A percentile compares a stretch with the other conserved stretches of the same genome.
These are phyloP conservation scores for Phalacrocorax pelagicus DNA, from an alignment of 2,113 vertebrate species.

Conservation along the genomic window DNA sequence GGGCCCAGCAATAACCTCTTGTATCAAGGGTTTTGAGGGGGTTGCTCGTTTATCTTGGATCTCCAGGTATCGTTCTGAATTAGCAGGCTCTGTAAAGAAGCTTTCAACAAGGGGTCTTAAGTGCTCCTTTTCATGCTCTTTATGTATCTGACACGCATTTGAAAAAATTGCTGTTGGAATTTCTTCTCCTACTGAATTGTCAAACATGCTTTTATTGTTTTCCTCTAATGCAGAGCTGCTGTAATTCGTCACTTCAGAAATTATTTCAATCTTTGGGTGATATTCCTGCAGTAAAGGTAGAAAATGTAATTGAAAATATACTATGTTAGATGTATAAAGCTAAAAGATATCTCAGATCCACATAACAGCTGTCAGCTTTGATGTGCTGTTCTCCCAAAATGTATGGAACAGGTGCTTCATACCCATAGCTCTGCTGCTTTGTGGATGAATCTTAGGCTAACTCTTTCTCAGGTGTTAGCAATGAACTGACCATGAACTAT, in stretches of 20 bases:
- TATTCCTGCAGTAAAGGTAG: conserved; percentile 35
- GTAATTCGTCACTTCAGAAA: conserved; percentile 69
- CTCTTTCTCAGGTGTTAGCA: background rate
- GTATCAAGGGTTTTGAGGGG: conserved; percentile 30
- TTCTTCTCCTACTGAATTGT: background rate
- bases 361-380: background rate
- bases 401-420: background rate
- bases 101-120: conserved; percentile 8
- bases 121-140: background rate
- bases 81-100: background rate
- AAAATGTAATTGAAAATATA: background rate
- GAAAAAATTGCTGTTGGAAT: conserved; percentile 29
- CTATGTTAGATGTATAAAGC: background rate
- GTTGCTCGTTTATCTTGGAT: background rate
- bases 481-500: background rate
- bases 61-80: background rate
- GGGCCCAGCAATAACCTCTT: conserved; percentile 50
- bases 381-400: background rate
- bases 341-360: background rate
- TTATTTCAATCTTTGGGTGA: conserved; percentile 79
- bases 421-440: background rate
- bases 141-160: background rate
- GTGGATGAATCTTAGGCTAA: background rate
- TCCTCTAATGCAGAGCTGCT: conserved; percentile 9
- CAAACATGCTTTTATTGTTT: background rate